These are phyloP conservation scores for Drosophila setifemur DNA, from an alignment of 1,140 invertebrate species.

Conservation along the genomic window DNA sequence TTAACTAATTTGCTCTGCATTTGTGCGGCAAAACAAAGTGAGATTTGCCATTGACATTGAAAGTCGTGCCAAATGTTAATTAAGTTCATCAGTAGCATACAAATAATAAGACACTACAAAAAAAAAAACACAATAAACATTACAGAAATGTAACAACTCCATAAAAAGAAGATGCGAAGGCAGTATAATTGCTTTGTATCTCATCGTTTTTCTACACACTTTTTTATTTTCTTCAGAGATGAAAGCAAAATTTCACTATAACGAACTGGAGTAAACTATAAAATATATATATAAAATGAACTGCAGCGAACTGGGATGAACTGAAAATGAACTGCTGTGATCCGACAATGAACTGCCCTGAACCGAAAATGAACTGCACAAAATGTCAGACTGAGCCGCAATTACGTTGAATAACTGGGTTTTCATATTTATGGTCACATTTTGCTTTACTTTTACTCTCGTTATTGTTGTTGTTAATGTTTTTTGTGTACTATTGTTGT, in stretches of 20 bases:
- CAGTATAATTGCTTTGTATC: constrained; percentile 27
- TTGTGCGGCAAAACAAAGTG: constrained; percentile 41
- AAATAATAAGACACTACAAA: constrained; percentile 35
- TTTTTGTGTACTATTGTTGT: background rate
- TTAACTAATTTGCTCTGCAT: constrained; percentile 58
- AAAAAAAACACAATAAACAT: constrained; percentile 35
- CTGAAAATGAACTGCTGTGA: constrained; percentile 27
- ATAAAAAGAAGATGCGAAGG: constrained; percentile 51
- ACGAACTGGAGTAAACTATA: constrained; percentile 16
- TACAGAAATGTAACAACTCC: constrained; percentile 37
- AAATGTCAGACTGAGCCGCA: constrained; percentile 21
- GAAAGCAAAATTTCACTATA: constrained; percentile 70
- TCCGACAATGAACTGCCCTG: constrained; percentile 29
- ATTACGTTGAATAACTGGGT: constrained; percentile 41
- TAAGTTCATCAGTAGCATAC: constrained; percentile 53
- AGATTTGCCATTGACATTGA: constrained; percentile 71
- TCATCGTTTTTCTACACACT: background rate
- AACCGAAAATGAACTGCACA: background rate
- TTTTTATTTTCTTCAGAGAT: constrained; percentile 27
- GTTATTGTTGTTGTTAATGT: too few relatives aligned
- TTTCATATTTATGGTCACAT: constrained; percentile 72
- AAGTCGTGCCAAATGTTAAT: constrained; percentile 69
- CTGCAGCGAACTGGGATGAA: constrained; percentile 13
- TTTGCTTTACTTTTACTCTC: constrained; percentile 36
- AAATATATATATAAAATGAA: too few relatives aligned